These are phyloP conservation scores for Lacanobia wlatinum DNA, from an alignment of 2,888 invertebrate genomes.

Conservation along the genomic window DNA sequence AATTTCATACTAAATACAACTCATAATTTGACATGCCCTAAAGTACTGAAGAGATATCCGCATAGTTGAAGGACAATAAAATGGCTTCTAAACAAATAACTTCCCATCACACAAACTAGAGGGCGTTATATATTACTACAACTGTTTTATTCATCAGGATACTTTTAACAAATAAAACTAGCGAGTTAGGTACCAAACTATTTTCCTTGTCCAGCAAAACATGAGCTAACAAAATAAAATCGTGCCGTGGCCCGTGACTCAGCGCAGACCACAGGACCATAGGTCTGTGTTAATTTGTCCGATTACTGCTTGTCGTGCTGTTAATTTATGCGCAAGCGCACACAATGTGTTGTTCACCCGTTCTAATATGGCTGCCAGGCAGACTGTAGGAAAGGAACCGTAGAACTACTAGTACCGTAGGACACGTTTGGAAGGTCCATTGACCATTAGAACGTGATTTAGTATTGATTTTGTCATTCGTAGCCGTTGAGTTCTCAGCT, in stretches of 20 bases:
- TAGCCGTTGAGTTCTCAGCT: no score
- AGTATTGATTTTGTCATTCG: not conserved
- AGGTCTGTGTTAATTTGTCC: slow-evolving; percentile 79
- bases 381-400: slow-evolving; percentile 39
- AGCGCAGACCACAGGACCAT: slow-evolving; percentile 72
- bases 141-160: slow-evolving; percentile 23
- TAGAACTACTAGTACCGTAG: slow-evolving; percentile 52
- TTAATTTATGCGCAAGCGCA: slow-evolving; percentile 69
- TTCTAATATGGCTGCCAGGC: slow-evolving; percentile 60
- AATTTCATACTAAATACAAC: not conserved
- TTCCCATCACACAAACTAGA: slow-evolving; percentile 43
- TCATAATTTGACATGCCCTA: not conserved
- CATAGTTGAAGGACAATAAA: not conserved
- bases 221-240: slow-evolving; percentile 65
- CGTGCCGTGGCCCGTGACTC: slow-evolving; percentile 75
- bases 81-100: slow-evolving; percentile 12
- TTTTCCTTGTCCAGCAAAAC: slow-evolving; percentile 57
- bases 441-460: not conserved
- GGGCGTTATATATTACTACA: slow-evolving; percentile 41
- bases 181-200: slow-evolving; percentile 4
- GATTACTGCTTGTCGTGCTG: slow-evolving; percentile 69
- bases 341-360: slow-evolving; percentile 67
- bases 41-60: not conserved
- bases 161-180: slow-evolving; percentile 26
- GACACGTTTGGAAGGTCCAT: slow-evolving; percentile 19